Base-by-base conservation (phyloP, 2,113 vertebrate genomes). In the Drymodes brunneopygia region DNA sequence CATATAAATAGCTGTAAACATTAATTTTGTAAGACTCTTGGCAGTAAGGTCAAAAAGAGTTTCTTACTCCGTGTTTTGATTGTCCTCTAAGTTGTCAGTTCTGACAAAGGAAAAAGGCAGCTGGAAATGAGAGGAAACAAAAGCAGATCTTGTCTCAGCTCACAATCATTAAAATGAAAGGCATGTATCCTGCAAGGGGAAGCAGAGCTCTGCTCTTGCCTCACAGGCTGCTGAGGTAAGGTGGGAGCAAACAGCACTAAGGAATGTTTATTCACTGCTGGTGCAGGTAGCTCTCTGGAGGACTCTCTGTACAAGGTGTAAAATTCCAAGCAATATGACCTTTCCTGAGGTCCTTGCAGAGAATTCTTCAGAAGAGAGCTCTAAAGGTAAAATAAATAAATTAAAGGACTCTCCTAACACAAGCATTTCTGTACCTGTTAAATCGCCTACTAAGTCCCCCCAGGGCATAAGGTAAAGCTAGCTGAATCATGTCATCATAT, bases 361-460 rank as follows among this genome's bases (percentile, higher is more conserved):
- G 21, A 28, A 33, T 53, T 81, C 42, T 92, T 90, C 86, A 73
- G 40, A 66, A 64, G 85, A 69, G 95, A 33, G 77, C 71, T 90
- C 48, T 87, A 81, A 80, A 95, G 48, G 42, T 86, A 78, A 92
- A 92, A 70, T 80, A 94, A 95, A 93, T 88, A 88, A 86, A 95
- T 87, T 84, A 92, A 86, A 65, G 33, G 58, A 66, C 69, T 91
- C 31, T 48, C 33, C 35, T 89, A 64, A 88, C 33, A 51, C 33
- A 72, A 67, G 20, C 35, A 21, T 58, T 94, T 91, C 84, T 71
- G 16, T 35, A 66, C 25, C 42, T 6, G 2, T 85, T 71, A 78
- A 92, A 88, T 83, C 69, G 79, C 81, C 54, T 7, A 7, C n/a
- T 40, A n/a, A 36, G 31, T 81, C 38, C 53, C 66, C 69, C n/a